Percentiles rank a stretch among this genome's conserved stretches.
Conservation (phyloP, 2,888 invertebrate genomes). For the Eulithis testata region DNA sequence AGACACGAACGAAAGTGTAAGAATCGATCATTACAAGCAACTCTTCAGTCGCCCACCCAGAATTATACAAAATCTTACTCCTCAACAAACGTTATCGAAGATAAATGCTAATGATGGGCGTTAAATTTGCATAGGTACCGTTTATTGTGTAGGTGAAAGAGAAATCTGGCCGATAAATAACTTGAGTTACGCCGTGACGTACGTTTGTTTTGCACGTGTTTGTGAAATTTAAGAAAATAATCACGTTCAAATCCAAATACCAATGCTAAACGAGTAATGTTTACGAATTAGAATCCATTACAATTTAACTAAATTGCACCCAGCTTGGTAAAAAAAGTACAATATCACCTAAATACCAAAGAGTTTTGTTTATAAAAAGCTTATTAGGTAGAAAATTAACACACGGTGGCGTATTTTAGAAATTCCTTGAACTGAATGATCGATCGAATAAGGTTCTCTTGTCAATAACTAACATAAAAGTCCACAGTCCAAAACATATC, state of each 20-base stretch:
- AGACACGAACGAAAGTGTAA: constrained; percentile 8
- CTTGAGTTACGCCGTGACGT: constrained; percentile 17
- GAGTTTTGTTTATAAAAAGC: no score
- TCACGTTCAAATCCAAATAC: background rate
- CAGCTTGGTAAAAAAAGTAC: no score
- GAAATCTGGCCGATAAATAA: constrained; percentile 29
- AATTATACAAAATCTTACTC: constrained; percentile 35
- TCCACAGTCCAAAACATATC: constrained; percentile 11
- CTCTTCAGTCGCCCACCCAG: constrained; percentile 22
- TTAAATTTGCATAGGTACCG: constrained; percentile 40
- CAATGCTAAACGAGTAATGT: background rate
- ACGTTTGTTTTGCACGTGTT: constrained; percentile 15
- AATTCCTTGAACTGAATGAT: background rate
- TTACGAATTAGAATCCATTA: background rate
- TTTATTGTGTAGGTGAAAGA: constrained; percentile 38
- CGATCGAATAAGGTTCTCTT: background rate
- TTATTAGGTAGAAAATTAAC: no score
- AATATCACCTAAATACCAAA: no score
- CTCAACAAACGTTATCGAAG: constrained; percentile 35
- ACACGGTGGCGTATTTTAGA: no score
- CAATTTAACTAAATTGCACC: no score
- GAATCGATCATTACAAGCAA: constrained; percentile 16
- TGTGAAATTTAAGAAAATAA: background rate
- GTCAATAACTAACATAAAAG: background rate
- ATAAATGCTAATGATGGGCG: constrained; percentile 40